A percentile compares a stretch with the other conserved stretches of the same genome.
Evolutionary conservation across 2,113 vertebrate species (phyloP).

Genomic region (Tychaedon coryphoeus): DNA sequence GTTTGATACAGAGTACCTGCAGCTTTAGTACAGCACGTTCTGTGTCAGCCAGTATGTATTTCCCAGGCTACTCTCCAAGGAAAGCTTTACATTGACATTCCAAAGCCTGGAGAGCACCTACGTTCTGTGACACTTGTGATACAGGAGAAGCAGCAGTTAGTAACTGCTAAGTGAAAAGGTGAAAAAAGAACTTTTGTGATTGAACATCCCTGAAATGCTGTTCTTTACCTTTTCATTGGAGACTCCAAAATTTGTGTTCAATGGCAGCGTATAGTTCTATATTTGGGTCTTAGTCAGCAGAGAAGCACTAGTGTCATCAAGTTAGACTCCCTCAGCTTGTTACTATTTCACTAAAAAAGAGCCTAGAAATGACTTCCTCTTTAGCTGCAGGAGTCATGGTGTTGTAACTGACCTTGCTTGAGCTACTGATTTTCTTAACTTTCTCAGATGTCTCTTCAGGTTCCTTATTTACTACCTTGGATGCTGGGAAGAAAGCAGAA

Average conservation of each 20-base stretch:
- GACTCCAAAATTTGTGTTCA: not conserved
- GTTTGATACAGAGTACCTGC: not conserved
- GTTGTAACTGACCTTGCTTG: slow-evolving; percentile 76
- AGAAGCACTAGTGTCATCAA: not conserved
- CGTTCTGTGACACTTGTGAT: not conserved
- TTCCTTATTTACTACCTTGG: slow-evolving; percentile 10
- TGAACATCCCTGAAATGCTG: not conserved
- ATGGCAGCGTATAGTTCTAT: not conserved
- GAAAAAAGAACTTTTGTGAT: not conserved
- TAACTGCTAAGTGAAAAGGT: not conserved
- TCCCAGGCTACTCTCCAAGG: not conserved
- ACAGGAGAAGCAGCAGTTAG: not conserved
- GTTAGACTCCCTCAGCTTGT: not conserved
- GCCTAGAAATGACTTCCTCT: not conserved
- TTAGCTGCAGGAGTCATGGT: not conserved
- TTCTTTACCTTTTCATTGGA: not conserved
- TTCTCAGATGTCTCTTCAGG: slow-evolving; percentile 62
- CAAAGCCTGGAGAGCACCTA: not conserved
- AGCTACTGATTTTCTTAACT: slow-evolving; percentile 72
- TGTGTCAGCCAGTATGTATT: not conserved
- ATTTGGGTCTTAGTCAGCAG: not conserved
- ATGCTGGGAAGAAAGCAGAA: slow-evolving; percentile 43
- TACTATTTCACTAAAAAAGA: not conserved
- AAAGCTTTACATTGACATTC: not conserved
- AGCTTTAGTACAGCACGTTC: not conserved